These are phyloP conservation scores for Bubo blakistoni DNA, from an alignment of 2,113 vertebrate species.

Conservation along the genomic window DNA sequence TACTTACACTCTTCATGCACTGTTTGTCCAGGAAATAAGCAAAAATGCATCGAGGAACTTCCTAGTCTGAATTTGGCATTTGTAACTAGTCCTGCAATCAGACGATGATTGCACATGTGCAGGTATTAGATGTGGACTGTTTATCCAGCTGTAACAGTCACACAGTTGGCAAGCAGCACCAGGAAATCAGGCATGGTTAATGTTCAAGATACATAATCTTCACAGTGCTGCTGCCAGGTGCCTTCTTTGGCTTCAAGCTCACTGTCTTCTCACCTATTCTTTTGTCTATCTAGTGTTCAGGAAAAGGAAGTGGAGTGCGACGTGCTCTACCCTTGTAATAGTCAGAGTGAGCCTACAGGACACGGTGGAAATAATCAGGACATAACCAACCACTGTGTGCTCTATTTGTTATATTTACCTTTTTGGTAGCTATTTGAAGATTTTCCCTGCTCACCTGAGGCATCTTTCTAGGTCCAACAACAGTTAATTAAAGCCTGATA, in stretches of 20 bases:
- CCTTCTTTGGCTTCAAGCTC: neutral
- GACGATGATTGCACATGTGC: neutral
- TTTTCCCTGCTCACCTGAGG: neutral
- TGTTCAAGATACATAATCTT: conserved; percentile 1
- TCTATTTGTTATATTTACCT: neutral
- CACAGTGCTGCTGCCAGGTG: conserved; percentile 24
- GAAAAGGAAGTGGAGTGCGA: neutral
- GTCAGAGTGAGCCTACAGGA: neutral
- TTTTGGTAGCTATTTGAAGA: neutral
- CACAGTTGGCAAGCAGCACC: neutral
- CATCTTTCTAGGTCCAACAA: neutral
- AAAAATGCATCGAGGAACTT: neutral
- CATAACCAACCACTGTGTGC: neutral
- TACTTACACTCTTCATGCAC: neutral
- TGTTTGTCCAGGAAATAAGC: neutral
- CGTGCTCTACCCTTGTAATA: neutral
- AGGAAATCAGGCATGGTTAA: conserved; percentile 10
- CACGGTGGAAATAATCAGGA: neutral
- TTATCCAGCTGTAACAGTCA: conserved; percentile 26
- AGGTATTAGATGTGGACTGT: conserved; percentile 1
- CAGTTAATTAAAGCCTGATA: neutral
- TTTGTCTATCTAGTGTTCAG: neutral
- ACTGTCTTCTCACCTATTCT: neutral
- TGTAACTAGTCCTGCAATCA: neutral
- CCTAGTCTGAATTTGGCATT: neutral